Evolutionary conservation across 2,113 vertebrate species (phyloP).

Genomic region (Todiramphus chloris): DNA sequence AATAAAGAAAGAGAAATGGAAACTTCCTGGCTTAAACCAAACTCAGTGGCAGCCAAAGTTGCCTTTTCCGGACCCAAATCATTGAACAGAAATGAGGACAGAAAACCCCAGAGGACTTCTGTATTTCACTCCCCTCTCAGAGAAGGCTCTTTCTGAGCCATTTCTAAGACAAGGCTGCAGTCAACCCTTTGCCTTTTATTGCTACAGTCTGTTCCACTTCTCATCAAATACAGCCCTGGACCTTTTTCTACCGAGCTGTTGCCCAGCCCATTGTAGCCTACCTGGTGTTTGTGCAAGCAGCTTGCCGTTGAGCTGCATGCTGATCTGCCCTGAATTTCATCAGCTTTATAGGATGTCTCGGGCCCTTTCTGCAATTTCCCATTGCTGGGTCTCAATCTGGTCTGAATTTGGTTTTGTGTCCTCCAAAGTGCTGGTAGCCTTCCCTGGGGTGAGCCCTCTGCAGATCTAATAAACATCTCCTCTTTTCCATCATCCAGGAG

Average conservation of each 20-base stretch:
- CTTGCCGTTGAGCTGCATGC: accelerated
- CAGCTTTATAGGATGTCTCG: background rate
- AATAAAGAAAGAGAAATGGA: background rate
- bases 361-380: background rate
- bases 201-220: constrained; percentile 48
- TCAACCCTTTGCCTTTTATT: constrained; percentile 34
- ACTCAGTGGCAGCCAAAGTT: background rate
- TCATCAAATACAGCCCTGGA: constrained; percentile 9
- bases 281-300: constrained; percentile 22
- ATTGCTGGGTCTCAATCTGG: background rate
- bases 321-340: background rate
- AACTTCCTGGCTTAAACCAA: background rate
- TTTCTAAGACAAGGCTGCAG: background rate
- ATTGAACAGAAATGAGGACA: background rate
- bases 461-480: constrained; percentile 9
- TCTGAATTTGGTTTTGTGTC: background rate
- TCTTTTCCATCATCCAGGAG: background rate
- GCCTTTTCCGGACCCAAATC: background rate
- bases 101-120: background rate
- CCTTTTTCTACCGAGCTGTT: background rate
- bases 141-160: background rate
- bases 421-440: background rate
- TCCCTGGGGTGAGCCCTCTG: background rate
- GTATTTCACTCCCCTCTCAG: background rate
- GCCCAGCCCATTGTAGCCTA: constrained; percentile 20